Evolutionary conservation across 92 coral and sea anemone genomes (phyloP), one percentile per base, ranked within the genome.

Genomic region (Bergia sp.): DNA sequence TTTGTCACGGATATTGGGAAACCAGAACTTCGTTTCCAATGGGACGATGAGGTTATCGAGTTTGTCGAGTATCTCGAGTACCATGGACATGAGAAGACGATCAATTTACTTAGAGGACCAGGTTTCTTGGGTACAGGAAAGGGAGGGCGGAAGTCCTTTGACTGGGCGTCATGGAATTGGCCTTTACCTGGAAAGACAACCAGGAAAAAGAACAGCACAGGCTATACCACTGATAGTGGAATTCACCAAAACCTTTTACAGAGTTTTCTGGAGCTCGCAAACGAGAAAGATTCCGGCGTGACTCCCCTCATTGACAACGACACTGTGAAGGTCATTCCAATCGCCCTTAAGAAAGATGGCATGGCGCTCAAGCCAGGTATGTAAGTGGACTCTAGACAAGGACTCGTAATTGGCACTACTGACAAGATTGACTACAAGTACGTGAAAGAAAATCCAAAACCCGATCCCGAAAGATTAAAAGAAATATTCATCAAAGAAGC

Each of bases 161-260:
- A 88, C 40, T 88, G 91, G 86, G 40, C 86, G 15, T 53, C 86
- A 5, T 88, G 91, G 91, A 88, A 88, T 50, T 88, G 91, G 86
- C 91, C 80, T 11, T 29, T 81, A 9, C 91, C 91, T 6, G 86
- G 86, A 69, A 88, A 80, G 72, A 88, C 90, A 12, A 79, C 90
- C 53, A 61, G 79, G 9, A 81, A 80, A 40, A 64, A 88, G 80
- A 64, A 67, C 42, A n/a, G 65, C 20, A 66, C 49, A 11, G 88
- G 79, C 5, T 85, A 85, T 65, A 61, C 88, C 12, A 85, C 88
- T 21, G 88, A 85, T n/a, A 80, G 61, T 88, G 90, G 90, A 13
- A 58, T 81, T 15, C 90, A 81, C 38, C 42, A 64, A 66, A 82
- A 36, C 69, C 23, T 82, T 7, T 36, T 81, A 43, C 66, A 53